Base-by-base conservation (phyloP, 2,113 vertebrate species). In the Oryzias celebensis region DNA sequence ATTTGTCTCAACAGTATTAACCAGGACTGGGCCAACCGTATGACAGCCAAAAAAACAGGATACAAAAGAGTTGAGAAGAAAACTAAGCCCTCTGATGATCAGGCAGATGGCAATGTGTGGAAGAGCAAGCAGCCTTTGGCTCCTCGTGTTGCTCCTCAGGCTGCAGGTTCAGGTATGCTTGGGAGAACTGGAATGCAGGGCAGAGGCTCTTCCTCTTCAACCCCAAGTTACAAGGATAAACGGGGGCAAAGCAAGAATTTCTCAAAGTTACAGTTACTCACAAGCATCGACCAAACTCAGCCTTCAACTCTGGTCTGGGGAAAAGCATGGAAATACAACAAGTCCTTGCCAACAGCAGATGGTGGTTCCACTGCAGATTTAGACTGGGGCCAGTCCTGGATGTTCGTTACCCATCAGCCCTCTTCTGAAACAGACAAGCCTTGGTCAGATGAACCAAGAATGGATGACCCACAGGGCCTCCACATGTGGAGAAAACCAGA, bases 301-400 rank as follows among this genome's bases (percentile, higher is more conserved):
- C 84, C 85, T 5, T 77, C 60, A 20, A 5, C 57, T 5, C 66
- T 80, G 73, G 42, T 80, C 7, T 90, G 85, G 86, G 67, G 79
- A 0, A 84, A 84, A 42, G 75, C 84, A 36, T 90, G 86, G 85
- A 84, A 78, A 58, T 84, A 76, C 58, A 81, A 73, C 26, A 85
- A 87, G 14, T 42, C 47, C 10, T 74, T 84, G 51, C 56, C 52
- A 8, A 1, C 36, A 54, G 49, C 62, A 63, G 60, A 52, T 49
- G 70, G 84, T 50, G 72, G 60, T 3, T 14, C 16, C 0, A 31
- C 14, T 4, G 26, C 14, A 1, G 13, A 31, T 14, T 15, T 26
- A 58, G 36, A 71, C 43, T 88, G 79, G 89, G 82, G 83, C 42
- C 24, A 85, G 16, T 75, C 82, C 24, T 89, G 83, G 88, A 88